Conservation (phyloP, 1,140 invertebrate genomes). For the Danaus melanippus region DNA sequence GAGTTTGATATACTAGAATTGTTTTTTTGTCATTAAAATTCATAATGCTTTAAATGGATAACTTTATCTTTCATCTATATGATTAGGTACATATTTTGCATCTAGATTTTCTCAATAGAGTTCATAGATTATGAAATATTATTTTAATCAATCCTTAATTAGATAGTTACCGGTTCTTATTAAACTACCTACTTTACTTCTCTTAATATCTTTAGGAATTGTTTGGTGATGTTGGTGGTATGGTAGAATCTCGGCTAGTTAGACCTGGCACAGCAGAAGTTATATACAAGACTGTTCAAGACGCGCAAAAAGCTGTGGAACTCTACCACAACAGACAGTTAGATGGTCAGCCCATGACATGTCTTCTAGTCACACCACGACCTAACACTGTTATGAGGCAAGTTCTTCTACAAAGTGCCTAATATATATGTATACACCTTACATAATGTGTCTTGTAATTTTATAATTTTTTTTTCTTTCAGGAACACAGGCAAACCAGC, state of each 20-base stretch:
- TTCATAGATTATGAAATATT: no score
- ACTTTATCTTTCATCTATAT: no score
- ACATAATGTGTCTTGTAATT: slow-evolving; percentile 6
- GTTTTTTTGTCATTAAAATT: no score
- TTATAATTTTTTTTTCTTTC: slow-evolving; percentile 30
- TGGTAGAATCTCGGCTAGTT: slow-evolving; percentile 87
- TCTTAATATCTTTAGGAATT: slow-evolving; percentile 77
- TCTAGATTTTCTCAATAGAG: no score
- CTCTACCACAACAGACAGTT: slow-evolving; percentile 91
- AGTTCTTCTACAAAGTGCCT: slow-evolving; percentile 28
- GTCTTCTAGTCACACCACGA: slow-evolving; percentile 54
- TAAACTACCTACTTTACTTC: no score
- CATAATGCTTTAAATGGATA: no score
- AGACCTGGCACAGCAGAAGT: slow-evolving; percentile 91
- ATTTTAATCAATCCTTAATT: no score
- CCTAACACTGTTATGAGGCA: slow-evolving; percentile 9
- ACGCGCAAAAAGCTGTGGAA: slow-evolving; percentile 90
- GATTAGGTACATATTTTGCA: no score
- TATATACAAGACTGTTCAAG: slow-evolving; percentile 86
- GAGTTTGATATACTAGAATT: neutral
- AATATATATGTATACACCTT: neutral
- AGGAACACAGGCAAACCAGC: slow-evolving; percentile 49
- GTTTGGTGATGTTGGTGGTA: slow-evolving; percentile 91
- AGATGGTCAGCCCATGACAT: slow-evolving; percentile 64
- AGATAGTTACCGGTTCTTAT: no score